Evolutionary conservation across 2,888 invertebrate species (phyloP).

Genomic region (Aphidius colemani): DNA sequence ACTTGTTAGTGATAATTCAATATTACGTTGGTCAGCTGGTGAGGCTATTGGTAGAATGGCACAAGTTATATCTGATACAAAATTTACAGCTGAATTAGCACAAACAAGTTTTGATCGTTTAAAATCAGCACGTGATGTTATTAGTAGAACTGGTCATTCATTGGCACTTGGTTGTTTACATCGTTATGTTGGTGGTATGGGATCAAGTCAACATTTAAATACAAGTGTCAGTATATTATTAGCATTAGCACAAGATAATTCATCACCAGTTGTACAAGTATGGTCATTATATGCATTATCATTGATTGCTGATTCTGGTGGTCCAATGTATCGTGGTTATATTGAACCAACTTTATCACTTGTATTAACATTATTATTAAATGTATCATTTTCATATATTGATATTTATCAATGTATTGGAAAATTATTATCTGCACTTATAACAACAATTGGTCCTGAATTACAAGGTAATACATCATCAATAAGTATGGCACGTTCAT

Average conservation of each 20-base stretch:
- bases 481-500: conserved; percentile 77
- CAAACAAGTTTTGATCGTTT: conserved; percentile 88
- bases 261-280: conserved; percentile 93
- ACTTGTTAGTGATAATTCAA: conserved; percentile 74
- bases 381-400: conserved; percentile 87
- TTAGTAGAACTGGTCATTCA: conserved; percentile 84
- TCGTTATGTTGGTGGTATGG: conserved; percentile 93
- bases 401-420: conserved; percentile 94
- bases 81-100: conserved; percentile 86
- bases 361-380: conserved; percentile 85
- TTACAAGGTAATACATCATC: conserved; percentile 81
- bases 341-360: conserved; percentile 92
- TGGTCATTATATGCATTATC: conserved; percentile 97
- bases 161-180: conserved; percentile 95
- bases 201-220: conserved; percentile 91
- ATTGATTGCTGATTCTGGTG: conserved; percentile 95
- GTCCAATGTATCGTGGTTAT: conserved; percentile 97
- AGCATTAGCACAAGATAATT: conserved; percentile 91
- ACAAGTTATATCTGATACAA: conserved; percentile 84
- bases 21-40: conserved; percentile 90
- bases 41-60: conserved; percentile 94
- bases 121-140: conserved; percentile 85
- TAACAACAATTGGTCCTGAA: conserved; percentile 98
- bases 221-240: conserved; percentile 93
- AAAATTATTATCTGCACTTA: conserved; percentile 89